Conservation (phyloP, 2,113 vertebrate species). For the Platichthys flesus region DNA sequence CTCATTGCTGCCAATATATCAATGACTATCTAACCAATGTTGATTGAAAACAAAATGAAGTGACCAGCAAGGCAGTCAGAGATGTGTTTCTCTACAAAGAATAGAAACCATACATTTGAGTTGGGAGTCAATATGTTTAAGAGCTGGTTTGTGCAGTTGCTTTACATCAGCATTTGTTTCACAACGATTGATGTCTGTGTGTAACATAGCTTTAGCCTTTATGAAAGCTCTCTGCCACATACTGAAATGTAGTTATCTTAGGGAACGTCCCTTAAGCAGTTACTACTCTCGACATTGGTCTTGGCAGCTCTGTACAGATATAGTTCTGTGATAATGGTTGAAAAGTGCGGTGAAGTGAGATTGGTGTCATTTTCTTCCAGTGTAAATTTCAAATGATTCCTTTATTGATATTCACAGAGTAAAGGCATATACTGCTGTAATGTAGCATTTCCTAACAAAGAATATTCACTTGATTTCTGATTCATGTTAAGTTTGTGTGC, state of each 20-base stretch:
- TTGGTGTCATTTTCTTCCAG: too few species aligned
- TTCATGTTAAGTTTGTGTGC: neutral
- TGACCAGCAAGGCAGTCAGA: neutral
- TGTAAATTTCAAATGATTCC: too few species aligned
- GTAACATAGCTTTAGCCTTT: neutral
- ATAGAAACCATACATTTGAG: neutral
- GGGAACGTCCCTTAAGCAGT: neutral
- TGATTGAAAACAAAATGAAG: neutral
- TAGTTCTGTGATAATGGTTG: neutral
- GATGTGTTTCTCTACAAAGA: neutral
- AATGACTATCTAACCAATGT: neutral
- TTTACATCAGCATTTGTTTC: neutral
- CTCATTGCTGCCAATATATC: neutral
- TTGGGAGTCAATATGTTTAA: constrained; percentile 10
- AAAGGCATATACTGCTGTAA: too few species aligned
- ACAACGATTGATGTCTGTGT: neutral
- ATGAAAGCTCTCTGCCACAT: neutral
- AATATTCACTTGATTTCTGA: neutral
- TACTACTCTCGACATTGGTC: neutral
- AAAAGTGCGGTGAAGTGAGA: neutral
- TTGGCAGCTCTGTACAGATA: neutral
- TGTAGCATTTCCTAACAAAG: neutral
- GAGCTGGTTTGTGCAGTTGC: neutral
- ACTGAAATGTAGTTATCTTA: neutral
- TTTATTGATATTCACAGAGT: too few species aligned